These are phyloP conservation scores for Oreocharis arfaki DNA, from an alignment of 2,113 vertebrate species.

Conservation along the genomic window DNA sequence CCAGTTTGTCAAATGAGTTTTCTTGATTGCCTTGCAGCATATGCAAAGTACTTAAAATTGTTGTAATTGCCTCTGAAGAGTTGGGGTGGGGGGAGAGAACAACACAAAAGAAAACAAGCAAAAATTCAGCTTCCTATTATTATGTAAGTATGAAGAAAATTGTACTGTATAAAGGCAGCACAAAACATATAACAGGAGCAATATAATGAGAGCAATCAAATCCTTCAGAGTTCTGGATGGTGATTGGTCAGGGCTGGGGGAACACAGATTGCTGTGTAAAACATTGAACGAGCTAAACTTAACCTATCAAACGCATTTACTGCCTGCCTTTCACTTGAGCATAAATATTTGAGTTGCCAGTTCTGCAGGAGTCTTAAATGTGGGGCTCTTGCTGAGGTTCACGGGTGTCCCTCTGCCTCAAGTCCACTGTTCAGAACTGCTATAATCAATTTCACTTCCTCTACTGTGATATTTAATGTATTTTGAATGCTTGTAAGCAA, in stretches of 20 bases:
- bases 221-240: not conserved
- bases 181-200: not conserved
- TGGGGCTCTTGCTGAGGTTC: not conserved
- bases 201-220: constrained; percentile 13
- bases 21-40: constrained; percentile 56
- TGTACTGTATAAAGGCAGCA: not conserved
- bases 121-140: not conserved
- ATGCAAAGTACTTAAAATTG: constrained; percentile 55
- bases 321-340: not conserved
- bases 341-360: not conserved
- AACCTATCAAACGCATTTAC: not conserved
- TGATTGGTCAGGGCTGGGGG: not conserved
- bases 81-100: not conserved
- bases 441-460: not conserved
- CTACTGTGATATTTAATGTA: not conserved
- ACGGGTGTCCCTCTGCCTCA: not conserved
- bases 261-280: not conserved
- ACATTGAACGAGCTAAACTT: not conserved
- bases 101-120: not conserved
- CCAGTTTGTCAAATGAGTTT: constrained; percentile 65
- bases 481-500: not conserved
- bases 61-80: constrained; percentile 55
- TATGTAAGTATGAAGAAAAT: not conserved
- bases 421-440: not conserved
- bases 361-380: not conserved